Conservation (phyloP, 2,113 vertebrate genomes). For the Chloropsis cyanopogon region DNA sequence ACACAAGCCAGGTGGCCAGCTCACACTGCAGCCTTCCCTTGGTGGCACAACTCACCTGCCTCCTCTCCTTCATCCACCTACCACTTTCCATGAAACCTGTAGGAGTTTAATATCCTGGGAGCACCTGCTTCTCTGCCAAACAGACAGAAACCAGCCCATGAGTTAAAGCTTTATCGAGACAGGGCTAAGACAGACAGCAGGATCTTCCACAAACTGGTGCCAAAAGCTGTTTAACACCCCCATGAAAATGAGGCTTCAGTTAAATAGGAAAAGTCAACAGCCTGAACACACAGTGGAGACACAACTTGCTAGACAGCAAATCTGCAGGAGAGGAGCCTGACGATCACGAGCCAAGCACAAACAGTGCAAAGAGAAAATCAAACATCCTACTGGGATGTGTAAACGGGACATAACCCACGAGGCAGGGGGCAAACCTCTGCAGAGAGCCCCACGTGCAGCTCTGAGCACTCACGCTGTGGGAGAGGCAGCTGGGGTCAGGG, state of each 20-base stretch:
- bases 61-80: not conserved
- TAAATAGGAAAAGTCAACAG: not conserved
- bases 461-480: rapidly evolving
- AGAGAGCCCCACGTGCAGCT: not conserved
- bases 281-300: not conserved
- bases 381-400: not conserved
- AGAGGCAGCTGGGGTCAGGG: not conserved
- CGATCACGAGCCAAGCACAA: rapidly evolving
- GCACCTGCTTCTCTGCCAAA: not conserved
- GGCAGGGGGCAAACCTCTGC: not conserved
- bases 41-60: not conserved
- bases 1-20: not conserved
- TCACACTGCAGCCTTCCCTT: not conserved
- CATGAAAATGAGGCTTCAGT: not conserved
- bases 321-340: not conserved
- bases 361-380: not conserved
- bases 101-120: not conserved
- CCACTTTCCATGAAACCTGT: not conserved
- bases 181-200: not conserved
- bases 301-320: not conserved
- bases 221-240: not conserved
- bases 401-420: not conserved
- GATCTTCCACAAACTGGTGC: not conserved
- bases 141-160: not conserved
- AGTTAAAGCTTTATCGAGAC: not conserved